These are phyloP conservation scores for Perca fluviatilis DNA, from an alignment of 2,113 vertebrate species.

Conservation along the genomic window DNA sequence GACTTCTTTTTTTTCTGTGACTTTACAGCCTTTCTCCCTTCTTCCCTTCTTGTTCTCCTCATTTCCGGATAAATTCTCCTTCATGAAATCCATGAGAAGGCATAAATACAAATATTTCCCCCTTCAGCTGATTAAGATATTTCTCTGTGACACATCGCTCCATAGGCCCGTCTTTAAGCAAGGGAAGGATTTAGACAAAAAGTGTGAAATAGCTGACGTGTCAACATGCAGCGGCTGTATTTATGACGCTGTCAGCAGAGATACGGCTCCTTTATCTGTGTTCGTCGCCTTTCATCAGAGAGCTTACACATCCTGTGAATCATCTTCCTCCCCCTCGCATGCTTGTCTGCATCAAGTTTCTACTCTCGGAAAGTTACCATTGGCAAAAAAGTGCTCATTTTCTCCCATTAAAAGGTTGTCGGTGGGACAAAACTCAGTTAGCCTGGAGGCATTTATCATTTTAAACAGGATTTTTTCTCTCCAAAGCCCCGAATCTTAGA, in stretches of 20 bases:
- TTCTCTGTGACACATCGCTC: slow-evolving; percentile 7
- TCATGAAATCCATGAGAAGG: not conserved
- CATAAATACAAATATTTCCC: slow-evolving; percentile 2
- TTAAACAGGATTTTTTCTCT: no score
- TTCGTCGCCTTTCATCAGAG: slow-evolving; percentile 26
- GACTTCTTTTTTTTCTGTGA: no score
- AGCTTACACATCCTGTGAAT: slow-evolving; percentile 5
- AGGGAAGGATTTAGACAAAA: slow-evolving; percentile 3
- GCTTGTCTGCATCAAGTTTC: not conserved
- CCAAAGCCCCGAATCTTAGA: no score
- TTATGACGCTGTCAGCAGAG: slow-evolving; percentile 35
- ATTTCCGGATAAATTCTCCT: not conserved
- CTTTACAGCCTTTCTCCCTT: not conserved
- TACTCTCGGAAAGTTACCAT: not conserved
- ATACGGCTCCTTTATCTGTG: slow-evolving; percentile 10
- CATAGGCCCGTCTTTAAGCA: not conserved
- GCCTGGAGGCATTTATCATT: no score
- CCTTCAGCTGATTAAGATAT: slow-evolving; percentile 11
- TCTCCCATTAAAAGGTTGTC: slow-evolving; percentile 43
- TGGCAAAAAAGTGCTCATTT: not conserved
- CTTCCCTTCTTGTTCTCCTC: not conserved
- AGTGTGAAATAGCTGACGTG: slow-evolving; percentile 18
- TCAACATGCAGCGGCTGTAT: slow-evolving; percentile 35
- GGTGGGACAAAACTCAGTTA: slow-evolving; percentile 15
- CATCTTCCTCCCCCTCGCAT: not conserved